A percentile compares a stretch with the other conserved stretches of the same genome.
Evolutionary conservation across 2,888 invertebrate genomes (phyloP).

Genomic region (Phragmatobia fuliginosa): DNA sequence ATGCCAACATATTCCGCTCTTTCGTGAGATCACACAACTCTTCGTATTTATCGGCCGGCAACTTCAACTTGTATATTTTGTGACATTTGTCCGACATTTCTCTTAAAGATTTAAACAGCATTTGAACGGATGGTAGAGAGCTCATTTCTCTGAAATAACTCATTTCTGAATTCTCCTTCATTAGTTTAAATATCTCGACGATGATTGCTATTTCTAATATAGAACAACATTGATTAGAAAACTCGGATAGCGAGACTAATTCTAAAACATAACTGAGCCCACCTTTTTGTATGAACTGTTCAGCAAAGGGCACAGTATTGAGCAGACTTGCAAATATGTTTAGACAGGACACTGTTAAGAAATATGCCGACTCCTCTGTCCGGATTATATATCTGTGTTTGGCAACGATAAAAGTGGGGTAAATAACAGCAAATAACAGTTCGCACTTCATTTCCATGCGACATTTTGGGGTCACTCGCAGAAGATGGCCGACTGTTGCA

Average conservation of each 20-base stretch:
- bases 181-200: conserved; percentile 86
- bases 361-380: conserved; percentile 82
- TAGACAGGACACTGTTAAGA: conserved; percentile 87
- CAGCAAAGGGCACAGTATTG: conserved; percentile 84
- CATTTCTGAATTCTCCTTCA: conserved; percentile 68
- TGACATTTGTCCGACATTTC: conserved; percentile 74
- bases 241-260: conserved; percentile 82
- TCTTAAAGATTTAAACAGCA: conserved; percentile 76
- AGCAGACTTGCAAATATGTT: conserved; percentile 87
- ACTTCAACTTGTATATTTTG: conserved; percentile 69
- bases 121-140: conserved; percentile 75
- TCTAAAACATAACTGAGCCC: conserved; percentile 86
- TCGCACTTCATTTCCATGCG: conserved; percentile 85
- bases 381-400: conserved; percentile 81
- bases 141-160: conserved; percentile 71
- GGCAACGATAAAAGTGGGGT: conserved; percentile 87
- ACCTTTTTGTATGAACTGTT: conserved; percentile 86
- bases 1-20: conserved; percentile 62
- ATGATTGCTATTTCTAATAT: conserved; percentile 87
- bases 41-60: conserved; percentile 66
- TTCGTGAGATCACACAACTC: conserved; percentile 67
- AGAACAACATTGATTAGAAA: conserved; percentile 87
- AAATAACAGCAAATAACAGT: conserved; percentile 87
- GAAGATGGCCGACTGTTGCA: conserved; percentile 85
- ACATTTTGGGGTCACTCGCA: conserved; percentile 86